Conservation (phyloP, 2,888 invertebrate species). For the Nysson spinosus region DNA sequence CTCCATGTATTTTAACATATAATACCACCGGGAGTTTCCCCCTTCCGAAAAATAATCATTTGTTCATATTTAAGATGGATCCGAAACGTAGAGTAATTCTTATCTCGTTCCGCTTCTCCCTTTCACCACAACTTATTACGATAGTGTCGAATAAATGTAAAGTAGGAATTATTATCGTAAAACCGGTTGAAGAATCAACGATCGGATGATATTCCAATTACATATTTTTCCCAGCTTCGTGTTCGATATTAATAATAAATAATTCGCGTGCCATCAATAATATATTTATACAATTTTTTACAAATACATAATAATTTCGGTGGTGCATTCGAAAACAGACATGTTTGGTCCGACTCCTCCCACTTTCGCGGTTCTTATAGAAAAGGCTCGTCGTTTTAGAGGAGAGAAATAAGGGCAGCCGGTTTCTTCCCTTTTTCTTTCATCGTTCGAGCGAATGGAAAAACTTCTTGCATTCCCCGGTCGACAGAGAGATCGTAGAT, state of each 20-base stretch:
- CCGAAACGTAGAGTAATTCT: not conserved
- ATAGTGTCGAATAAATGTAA: no score
- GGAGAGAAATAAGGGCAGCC: conserved; percentile 12
- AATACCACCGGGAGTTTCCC: not conserved
- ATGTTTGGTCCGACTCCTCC: no score
- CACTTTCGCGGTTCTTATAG: not conserved
- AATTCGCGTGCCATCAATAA: no score
- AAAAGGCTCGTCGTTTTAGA: conserved; percentile 6
- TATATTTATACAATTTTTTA: no score
- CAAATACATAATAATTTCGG: no score
- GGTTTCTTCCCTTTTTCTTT: conserved; percentile 22
- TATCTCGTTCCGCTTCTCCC: not conserved
- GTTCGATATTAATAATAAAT: no score
- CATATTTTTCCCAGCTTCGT: no score
- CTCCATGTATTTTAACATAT: not conserved
- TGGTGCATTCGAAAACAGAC: no score
- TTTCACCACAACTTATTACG: no score
- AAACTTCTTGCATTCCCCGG: conserved; percentile 62
- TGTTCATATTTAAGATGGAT: conserved; percentile 3
- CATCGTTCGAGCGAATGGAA: conserved; percentile 60
- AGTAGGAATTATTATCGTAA: no score
- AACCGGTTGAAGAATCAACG: no score
- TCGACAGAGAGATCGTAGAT: conserved; percentile 56
- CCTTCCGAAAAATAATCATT: conserved; percentile 3
- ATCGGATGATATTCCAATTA: no score